Evolutionary conservation across 1,140 invertebrate species (phyloP).

Genomic region (Paraescarpia echinospica): DNA sequence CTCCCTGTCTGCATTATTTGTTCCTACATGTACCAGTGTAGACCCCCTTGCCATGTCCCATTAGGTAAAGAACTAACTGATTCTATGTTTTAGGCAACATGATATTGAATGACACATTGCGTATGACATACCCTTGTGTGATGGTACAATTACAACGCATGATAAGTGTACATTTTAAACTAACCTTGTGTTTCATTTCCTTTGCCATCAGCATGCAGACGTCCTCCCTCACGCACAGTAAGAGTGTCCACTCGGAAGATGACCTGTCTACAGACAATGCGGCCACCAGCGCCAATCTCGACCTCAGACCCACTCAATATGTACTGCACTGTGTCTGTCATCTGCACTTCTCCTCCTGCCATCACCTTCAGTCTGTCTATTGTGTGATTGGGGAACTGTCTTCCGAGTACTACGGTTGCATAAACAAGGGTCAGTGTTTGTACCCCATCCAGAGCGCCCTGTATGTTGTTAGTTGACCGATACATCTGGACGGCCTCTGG

Average conservation of each 20-base stretch:
- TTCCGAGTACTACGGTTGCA: neutral
- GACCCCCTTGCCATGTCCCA: no score
- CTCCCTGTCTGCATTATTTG: no score
- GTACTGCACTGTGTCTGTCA: neutral
- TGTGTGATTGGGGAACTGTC: neutral
- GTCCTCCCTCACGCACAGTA: neutral
- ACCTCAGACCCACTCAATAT: neutral
- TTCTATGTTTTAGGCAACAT: no score
- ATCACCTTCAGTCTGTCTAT: neutral
- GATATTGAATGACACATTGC: no score
- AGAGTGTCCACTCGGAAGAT: neutral
- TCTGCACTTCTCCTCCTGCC: neutral
- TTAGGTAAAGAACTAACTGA: no score
- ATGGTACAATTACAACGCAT: neutral
- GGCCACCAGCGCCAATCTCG: neutral
- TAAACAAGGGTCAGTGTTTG: neutral
- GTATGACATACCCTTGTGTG: no score
- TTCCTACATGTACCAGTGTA: no score
- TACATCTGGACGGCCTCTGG: neutral
- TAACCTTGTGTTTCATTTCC: neutral
- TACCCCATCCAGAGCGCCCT: neutral
- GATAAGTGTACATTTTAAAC: neutral
- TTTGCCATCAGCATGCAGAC: neutral
- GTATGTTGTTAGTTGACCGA: neutral
- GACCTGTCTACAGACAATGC: neutral